Evolutionary conservation across 2,797 vertebrate genomes (phyloP).

Genomic region (Gymnothorax reevesii): DNA sequence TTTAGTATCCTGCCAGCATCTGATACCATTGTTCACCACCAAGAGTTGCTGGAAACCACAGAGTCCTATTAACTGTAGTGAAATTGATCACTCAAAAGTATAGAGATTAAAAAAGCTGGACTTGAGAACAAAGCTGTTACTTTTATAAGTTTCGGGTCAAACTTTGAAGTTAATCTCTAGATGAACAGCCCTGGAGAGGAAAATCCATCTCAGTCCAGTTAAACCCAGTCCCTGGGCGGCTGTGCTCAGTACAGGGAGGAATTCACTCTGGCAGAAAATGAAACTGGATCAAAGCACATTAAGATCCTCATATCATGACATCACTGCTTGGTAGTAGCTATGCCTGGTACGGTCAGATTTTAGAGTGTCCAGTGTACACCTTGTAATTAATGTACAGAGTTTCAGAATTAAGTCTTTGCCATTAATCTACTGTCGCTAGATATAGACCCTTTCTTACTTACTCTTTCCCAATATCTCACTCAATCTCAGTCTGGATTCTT

Average conservation of each 20-base stretch:
- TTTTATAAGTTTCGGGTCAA: conserved; percentile 9
- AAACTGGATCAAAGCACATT: conserved; percentile 7
- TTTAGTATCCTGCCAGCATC: neutral
- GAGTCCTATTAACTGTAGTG: neutral
- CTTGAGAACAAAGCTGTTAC: neutral
- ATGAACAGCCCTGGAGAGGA: neutral
- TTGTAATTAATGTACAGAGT: conserved; percentile 59
- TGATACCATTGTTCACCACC: neutral
- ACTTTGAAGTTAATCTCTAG: neutral
- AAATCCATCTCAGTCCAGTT: neutral
- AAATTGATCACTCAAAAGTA: conserved; percentile 3
- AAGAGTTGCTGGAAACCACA: neutral
- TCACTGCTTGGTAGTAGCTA: conserved; percentile 40
- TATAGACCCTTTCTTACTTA: neutral
- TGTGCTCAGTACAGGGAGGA: neutral
- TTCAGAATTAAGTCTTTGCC: conserved; percentile 30
- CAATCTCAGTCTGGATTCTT: neutral
- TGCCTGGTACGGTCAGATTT: conserved; percentile 45
- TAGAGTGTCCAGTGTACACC: conserved; percentile 43
- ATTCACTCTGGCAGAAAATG: conserved; percentile 1
- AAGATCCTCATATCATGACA: conserved; percentile 38
- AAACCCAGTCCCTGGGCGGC: neutral
- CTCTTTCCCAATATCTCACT: neutral
- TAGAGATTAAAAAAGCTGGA: neutral
- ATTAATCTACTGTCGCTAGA: conserved; percentile 3